Evolutionary conservation across 2,797 vertebrate genomes (phyloP), one percentile per base, ranked within the genome.

Genomic region (Malurus leucopterus): DNA sequence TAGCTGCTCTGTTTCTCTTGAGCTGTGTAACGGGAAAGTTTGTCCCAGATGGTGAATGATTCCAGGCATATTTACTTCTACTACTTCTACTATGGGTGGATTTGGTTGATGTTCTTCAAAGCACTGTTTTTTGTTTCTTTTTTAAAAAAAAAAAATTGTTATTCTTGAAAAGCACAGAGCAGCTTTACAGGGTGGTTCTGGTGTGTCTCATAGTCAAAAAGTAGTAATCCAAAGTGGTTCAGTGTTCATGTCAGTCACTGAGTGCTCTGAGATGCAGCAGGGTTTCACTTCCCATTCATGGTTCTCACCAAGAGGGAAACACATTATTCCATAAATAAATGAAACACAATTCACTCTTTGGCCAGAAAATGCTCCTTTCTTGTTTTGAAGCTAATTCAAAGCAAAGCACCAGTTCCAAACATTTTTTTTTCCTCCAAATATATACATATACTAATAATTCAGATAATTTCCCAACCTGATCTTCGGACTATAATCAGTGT

Each of bases 141-240:
- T 36, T 36, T 10, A 9, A 9, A 9, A 0, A 36, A 65, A 53
- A 70, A 55, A 9, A 54, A 30, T 61, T 5, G 3, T 11, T 92
- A 0, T 57, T 89, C 30, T 74, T 88, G 80, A 51, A 50, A 65
- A 77, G 65, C 47, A 19, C 1, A 21, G 24, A 36, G 16, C 57
- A 55, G 68, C 47, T 46, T 71, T 77, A 21, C 43, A 36, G 0
- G 0, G 0, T 29, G 59, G 4, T 69, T 65, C 44, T 63, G 34
- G 8, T n/a, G 22, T 54, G 30, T 50, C 23, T 58, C 49, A 27
- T 32, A 13, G 47, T 19, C 24, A 41, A 51, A 73, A 51, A 20
- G 20, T 8, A 18, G 8, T 5, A n/a, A 54, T 23, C 7, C 38
- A 11, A 43, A 41, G 22, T 26, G 41, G 21, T 55, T 75, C 63